A percentile compares a stretch with the other conserved stretches of the same genome.
Evolutionary conservation across 2,113 vertebrate species (phyloP).

Genomic region (Onychostoma macrolepis): DNA sequence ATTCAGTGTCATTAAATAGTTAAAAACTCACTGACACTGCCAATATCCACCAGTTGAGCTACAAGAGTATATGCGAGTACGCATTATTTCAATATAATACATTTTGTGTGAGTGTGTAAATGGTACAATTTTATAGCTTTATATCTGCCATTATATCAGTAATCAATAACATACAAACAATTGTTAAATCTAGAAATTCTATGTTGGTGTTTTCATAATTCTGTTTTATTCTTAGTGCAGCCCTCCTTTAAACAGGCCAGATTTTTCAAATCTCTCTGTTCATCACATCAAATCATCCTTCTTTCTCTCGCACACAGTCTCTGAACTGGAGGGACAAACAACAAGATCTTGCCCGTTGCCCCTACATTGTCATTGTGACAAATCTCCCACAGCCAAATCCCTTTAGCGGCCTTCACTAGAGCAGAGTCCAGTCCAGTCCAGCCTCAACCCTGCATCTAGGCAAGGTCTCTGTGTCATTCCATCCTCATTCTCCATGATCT

Average conservation of each 20-base stretch:
- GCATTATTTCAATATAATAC: not conserved
- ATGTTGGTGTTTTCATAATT: no score
- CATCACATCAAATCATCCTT: not conserved
- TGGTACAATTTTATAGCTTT: not conserved
- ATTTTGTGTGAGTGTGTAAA: not conserved
- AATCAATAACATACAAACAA: not conserved
- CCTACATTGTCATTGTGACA: constrained; percentile 19
- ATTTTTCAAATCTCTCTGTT: not conserved
- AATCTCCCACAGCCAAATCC: constrained; percentile 24
- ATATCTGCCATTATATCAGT: not conserved
- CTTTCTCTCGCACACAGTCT: not conserved
- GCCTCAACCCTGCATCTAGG: constrained; percentile 12
- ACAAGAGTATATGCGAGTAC: no score
- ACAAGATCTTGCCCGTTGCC: constrained; percentile 1
- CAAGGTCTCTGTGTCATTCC: constrained; percentile 47
- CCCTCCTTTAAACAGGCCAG: not conserved
- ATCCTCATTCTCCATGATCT: not conserved
- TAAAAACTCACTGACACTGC: no score
- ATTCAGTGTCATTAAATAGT: no score
- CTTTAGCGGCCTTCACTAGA: constrained; percentile 7
- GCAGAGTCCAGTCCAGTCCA: not conserved
- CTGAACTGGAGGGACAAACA: constrained; percentile 10
- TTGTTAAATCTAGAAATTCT: not conserved
- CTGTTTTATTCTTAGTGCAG: not conserved
- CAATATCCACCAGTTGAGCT: no score